A percentile compares a stretch with the other conserved stretches of the same genome.
Evolutionary conservation across 2,113 vertebrate species (phyloP).

Genomic region (Cyprinus carpio): DNA sequence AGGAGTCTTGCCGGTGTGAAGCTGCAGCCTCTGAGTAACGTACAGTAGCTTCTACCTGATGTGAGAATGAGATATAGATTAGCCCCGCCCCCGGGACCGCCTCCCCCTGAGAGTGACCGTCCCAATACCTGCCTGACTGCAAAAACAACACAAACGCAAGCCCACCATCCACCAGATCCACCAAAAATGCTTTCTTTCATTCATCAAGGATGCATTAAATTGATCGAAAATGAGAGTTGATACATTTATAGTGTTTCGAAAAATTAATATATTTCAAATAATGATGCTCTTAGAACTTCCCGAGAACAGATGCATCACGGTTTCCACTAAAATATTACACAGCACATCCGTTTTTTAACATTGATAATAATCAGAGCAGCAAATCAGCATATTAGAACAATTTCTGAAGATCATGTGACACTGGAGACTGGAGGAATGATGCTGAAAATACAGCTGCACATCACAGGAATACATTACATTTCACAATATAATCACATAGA

Average conservation of each 20-base stretch:
- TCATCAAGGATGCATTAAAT: not conserved
- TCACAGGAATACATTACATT: not conserved
- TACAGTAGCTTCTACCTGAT: conserved; percentile 9
- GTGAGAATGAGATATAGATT: conserved; percentile 20
- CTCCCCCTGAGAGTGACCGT: conserved; percentile 12
- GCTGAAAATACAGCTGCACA: not conserved
- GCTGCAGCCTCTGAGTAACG: too few species aligned
- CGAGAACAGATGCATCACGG: not conserved
- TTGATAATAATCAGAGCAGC: not conserved
- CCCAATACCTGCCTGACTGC: conserved; percentile 36
- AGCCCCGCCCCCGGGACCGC: conserved; percentile 38
- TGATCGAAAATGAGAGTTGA: not conserved
- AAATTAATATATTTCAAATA: not conserved
- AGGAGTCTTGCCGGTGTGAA: not conserved
- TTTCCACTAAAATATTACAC: not conserved
- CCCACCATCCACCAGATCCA: too few species aligned
- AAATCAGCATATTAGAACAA: not conserved
- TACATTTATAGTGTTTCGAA: not conserved
- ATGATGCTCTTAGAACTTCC: too few species aligned
- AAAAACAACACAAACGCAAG: conserved; percentile 12
- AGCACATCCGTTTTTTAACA: not conserved
- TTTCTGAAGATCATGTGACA: not conserved
- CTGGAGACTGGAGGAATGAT: not conserved
- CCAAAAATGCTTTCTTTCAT: not conserved
- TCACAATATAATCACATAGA: not conserved